Evolutionary conservation across 2,797 vertebrate genomes (phyloP), one percentile per base, ranked within the genome.

Genomic region (Crenuchus spilurus): DNA sequence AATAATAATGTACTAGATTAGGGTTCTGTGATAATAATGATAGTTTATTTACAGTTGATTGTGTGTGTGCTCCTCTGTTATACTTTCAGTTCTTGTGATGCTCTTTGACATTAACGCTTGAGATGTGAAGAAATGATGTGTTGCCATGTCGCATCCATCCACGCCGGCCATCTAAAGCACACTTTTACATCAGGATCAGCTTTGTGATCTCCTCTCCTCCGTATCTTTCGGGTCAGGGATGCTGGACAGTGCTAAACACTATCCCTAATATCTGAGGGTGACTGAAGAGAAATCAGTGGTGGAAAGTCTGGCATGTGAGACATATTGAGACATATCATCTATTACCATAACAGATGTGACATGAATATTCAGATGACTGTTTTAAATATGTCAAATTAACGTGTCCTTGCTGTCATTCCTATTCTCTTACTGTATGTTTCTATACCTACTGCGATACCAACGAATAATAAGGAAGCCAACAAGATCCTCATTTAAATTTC

Each of bases 401-500:
- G 39, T 22, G 58, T 74, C 70, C 57, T 49, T 39, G 7, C 51
- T 52, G 61, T 58, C 55, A 46, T 57, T 58, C 60, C n/a, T 31
- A 71, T 71, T 71, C 60, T 42, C n/a, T 46, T 68, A 70, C 26
- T 51, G 72, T 54, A 49, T 42, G 46, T 72, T 49, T 51, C 62
- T 63, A 60, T 71, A 70, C 28, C 48, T 71, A 16, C 33, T 35
- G 13, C 31, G 11, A 48, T 68, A 39, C 60, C 37, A 44, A 41
- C 64, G 72, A 61, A 66, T 41, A 37, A 58, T 58, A 46, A 67
- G 48, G 18, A 39, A 24, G 48, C 64, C 13, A 24, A 62, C 65
- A 18, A 77, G 84, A 68, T 84, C 69, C 79, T 79, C 49, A 62
- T 79, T 84, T 83, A 26, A 51, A 84, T 87, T 83, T 83, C 79